Percentiles rank a stretch among this genome's conserved stretches.
Conservation (phyloP, 2,113 vertebrate genomes). For the Pardalotus punctatus region DNA sequence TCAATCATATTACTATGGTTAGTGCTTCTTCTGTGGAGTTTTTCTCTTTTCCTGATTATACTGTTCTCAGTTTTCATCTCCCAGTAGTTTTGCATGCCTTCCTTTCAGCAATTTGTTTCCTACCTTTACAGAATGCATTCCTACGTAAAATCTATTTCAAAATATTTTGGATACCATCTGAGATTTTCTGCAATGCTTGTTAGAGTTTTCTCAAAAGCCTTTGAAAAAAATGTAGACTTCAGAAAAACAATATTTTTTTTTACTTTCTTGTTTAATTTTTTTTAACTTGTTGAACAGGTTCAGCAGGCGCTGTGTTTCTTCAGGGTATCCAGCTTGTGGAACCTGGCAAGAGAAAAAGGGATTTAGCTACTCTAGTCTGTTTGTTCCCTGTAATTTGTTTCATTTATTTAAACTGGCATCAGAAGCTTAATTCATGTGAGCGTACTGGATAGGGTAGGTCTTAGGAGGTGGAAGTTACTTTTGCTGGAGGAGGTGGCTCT, state of each 20-base stretch:
- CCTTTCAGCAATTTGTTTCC: background rate
- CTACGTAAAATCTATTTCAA: background rate
- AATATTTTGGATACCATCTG: background rate
- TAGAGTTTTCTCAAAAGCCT: background rate
- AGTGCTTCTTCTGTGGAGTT: background rate
- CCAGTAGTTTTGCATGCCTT: background rate
- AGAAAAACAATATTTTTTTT: background rate
- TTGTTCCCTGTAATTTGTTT: background rate
- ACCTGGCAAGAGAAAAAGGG: background rate
- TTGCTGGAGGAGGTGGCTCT: background rate
- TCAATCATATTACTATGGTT: background rate
- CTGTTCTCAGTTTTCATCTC: background rate
- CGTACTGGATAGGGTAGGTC: background rate
- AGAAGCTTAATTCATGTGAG: background rate
- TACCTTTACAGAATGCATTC: background rate
- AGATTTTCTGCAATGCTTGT: background rate
- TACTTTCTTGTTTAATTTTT: background rate
- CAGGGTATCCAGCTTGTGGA: background rate
- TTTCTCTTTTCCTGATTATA: background rate
- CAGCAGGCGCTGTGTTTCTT: background rate
- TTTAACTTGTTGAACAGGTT: background rate
- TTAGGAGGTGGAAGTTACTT: background rate
- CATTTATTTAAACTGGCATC: background rate
- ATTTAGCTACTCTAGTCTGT: background rate
- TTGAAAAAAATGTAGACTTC: background rate